Evolutionary conservation across 2,797 vertebrate species (phyloP).

Genomic region (Emys orbicularis): DNA sequence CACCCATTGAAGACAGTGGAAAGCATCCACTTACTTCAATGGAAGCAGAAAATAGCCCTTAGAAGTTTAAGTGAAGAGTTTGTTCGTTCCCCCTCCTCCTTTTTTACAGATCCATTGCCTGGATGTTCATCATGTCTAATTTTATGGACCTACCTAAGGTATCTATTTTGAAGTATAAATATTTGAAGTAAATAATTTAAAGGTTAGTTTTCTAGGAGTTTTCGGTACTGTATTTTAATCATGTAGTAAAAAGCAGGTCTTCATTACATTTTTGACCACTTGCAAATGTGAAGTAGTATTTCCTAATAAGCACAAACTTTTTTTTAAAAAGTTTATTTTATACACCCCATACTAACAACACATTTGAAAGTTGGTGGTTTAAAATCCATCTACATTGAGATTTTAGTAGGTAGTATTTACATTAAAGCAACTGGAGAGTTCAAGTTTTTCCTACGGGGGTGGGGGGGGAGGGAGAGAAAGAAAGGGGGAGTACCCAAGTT

Average conservation of each 20-base stretch:
- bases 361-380: background rate
- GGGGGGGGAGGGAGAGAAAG: too few species aligned
- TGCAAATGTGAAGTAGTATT: background rate
- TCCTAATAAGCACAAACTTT: too few species aligned
- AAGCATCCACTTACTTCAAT: background rate
- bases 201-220: background rate
- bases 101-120: background rate
- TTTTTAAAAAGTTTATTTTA: background rate
- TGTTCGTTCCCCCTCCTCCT: background rate
- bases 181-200: background rate
- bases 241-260: background rate
- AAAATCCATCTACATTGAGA: background rate
- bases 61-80: background rate
- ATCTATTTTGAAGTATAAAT: background rate
- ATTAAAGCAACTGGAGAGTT: background rate
- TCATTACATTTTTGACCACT: background rate
- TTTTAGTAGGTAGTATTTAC: background rate
- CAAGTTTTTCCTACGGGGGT: background rate
- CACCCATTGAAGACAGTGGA: background rate
- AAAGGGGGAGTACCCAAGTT: background rate
- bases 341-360: background rate
- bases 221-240: background rate
- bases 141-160: background rate
- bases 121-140: background rate
- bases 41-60: background rate